phyloP scores from a whole-genome alignment of 2,113 vertebrate genomes.

The Ariopsis seemanni region DNA sequence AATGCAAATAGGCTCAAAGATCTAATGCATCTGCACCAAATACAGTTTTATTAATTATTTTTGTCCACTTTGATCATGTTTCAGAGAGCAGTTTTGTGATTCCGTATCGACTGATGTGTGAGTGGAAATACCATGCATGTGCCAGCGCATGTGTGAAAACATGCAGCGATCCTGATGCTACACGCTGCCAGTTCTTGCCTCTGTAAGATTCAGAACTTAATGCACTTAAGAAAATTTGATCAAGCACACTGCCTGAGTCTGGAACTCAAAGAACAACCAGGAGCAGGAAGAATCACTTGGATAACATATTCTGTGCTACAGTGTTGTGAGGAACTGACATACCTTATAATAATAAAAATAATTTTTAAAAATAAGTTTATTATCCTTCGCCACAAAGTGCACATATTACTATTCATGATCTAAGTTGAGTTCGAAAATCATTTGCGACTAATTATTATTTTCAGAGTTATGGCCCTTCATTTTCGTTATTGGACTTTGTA shows the following conservation, averaged over 20 bases:
- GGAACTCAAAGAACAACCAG: background rate
- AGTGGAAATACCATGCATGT: slow-evolving; percentile 93
- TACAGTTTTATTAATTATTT: background rate
- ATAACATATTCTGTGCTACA: background rate
- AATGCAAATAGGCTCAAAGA: background rate
- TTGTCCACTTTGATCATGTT: slow-evolving; percentile 36
- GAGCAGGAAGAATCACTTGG: background rate
- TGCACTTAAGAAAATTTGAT: background rate
- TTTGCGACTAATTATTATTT: too few species aligned
- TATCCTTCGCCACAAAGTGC: too few species aligned
- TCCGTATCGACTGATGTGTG: slow-evolving; percentile 93
- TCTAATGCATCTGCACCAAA: background rate
- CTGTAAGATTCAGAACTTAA: slow-evolving; percentile 76
- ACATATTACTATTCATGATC: too few species aligned
- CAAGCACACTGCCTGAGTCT: background rate
- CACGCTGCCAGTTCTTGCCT: slow-evolving; percentile 87
- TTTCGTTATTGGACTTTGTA: too few species aligned
- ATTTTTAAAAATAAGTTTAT: too few species aligned
- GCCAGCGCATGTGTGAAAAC: slow-evolving; percentile 89
- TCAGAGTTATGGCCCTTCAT: too few species aligned
- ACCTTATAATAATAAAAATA: background rate
- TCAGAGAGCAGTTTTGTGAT: slow-evolving; percentile 87
- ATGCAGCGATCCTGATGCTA: slow-evolving; percentile 86
- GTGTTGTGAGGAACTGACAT: background rate
- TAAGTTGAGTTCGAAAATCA: too few species aligned